Conservation (phyloP, 92 coral and sea anemone genomes). For the Phenganax stokvisi region DNA sequence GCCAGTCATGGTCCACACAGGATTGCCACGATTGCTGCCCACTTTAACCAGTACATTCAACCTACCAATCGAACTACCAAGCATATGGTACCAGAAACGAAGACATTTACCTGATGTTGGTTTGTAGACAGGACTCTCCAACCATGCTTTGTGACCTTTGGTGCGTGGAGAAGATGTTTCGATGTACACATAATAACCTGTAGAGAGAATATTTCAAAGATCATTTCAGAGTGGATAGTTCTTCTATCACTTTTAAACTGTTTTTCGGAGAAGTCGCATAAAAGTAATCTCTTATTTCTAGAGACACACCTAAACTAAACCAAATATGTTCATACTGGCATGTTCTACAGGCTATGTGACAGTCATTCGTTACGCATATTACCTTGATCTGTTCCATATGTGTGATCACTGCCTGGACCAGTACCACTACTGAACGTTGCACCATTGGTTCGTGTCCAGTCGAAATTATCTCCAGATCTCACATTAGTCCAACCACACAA, state of each 20-base stretch:
- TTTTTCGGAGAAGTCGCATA: too few relatives aligned
- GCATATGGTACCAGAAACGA: constrained; percentile 99
- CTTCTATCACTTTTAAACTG: too few relatives aligned
- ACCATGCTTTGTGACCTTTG: constrained; percentile 96
- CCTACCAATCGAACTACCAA: constrained; percentile 66
- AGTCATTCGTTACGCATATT: neutral
- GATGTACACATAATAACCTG: constrained; percentile 93
- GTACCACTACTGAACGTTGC: constrained; percentile 73
- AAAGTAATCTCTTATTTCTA: too few relatives aligned
- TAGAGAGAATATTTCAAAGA: neutral
- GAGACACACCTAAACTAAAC: too few relatives aligned
- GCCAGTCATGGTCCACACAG: constrained; percentile 79
- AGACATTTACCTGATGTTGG: constrained; percentile 85
- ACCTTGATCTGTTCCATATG: constrained; percentile 73
- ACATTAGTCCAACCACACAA: constrained; percentile 86
- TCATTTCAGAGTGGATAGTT: neutral
- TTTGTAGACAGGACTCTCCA: constrained; percentile 70
- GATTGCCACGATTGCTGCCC: constrained; percentile 69
- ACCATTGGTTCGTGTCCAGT: constrained; percentile 91
- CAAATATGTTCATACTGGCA: neutral
- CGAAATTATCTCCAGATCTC: constrained; percentile 79
- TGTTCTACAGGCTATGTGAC: neutral
- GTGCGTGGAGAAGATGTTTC: constrained; percentile 85
- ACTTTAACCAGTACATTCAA: constrained; percentile 73
- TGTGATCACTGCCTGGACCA: constrained; percentile 80